Evolutionary conservation across 2,113 vertebrate genomes (phyloP).

Genomic region (Sus scrofa): DNA sequence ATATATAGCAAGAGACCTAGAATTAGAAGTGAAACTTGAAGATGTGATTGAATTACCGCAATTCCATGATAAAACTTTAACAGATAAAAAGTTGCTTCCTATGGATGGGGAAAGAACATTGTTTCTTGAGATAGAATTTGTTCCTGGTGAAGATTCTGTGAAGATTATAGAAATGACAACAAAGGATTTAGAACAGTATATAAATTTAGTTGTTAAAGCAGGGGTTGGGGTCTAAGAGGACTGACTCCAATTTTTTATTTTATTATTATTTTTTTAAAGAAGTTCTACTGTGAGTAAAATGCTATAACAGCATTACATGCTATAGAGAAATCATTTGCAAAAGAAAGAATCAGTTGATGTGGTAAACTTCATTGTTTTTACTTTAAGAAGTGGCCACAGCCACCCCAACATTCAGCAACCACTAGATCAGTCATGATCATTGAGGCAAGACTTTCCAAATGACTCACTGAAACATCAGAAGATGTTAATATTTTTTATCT

Average conservation of each 20-base stretch:
- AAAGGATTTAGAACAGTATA: not conserved
- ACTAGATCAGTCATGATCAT: not conserved
- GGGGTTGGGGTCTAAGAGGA: not conserved
- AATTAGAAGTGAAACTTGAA: not conserved
- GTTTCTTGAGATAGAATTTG: not conserved
- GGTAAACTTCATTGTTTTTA: not conserved
- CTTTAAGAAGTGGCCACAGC: not conserved
- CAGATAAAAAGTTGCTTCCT: not conserved
- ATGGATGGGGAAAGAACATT: not conserved
- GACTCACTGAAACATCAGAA: not conserved
- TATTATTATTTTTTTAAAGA: too few species aligned
- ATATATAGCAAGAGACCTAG: not conserved
- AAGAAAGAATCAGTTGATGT: not conserved
- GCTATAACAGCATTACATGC: not conserved
- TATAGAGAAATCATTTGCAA: not conserved
- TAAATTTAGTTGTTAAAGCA: not conserved
- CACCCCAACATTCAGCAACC: not conserved
- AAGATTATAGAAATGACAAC: not conserved
- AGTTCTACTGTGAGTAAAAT: not conserved
- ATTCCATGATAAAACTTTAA: not conserved
- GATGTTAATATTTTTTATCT: not conserved
- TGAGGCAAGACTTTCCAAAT: not conserved
- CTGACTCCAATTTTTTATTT: not conserved
- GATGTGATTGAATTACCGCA: not conserved
- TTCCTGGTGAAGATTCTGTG: not conserved